Conservation (phyloP, 2,797 vertebrate genomes). For the Trachurus trachurus region DNA sequence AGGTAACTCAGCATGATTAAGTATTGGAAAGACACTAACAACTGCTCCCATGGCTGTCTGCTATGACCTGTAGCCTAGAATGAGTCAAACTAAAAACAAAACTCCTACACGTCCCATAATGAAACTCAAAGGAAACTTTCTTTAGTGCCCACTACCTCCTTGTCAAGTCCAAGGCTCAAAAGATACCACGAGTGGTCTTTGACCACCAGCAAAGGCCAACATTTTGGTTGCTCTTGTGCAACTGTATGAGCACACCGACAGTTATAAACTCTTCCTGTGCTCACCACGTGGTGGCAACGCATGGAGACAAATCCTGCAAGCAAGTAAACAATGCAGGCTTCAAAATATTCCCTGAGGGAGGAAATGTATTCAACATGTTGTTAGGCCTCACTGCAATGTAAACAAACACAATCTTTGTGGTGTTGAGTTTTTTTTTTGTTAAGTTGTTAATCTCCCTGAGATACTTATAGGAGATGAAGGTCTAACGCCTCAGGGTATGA, state of each 20-base stretch:
- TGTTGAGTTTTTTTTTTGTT: not conserved
- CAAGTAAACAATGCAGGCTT: not conserved
- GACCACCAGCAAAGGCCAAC: not conserved
- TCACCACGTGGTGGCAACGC: not conserved
- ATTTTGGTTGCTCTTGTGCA: not conserved
- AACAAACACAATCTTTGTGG: not conserved
- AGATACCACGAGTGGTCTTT: not conserved
- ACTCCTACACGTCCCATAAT: not conserved
- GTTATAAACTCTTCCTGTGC: too few species aligned
- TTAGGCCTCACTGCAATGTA: not conserved
- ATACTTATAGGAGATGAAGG: not conserved
- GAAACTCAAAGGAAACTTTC: not conserved
- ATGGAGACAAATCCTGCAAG: not conserved
- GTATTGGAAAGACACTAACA: not conserved
- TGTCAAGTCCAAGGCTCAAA: not conserved
- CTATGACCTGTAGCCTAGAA: not conserved
- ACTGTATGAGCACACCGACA: not conserved
- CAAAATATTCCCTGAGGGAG: not conserved
- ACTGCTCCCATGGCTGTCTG: not conserved
- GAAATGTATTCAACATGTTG: not conserved
- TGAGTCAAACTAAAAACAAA: not conserved
- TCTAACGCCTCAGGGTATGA: not conserved
- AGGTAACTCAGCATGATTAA: conserved; percentile 1
- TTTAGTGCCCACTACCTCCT: not conserved
- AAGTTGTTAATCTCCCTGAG: not conserved